Conservation (phyloP, 2,888 invertebrate species). For the Sthenelais limicola region DNA sequence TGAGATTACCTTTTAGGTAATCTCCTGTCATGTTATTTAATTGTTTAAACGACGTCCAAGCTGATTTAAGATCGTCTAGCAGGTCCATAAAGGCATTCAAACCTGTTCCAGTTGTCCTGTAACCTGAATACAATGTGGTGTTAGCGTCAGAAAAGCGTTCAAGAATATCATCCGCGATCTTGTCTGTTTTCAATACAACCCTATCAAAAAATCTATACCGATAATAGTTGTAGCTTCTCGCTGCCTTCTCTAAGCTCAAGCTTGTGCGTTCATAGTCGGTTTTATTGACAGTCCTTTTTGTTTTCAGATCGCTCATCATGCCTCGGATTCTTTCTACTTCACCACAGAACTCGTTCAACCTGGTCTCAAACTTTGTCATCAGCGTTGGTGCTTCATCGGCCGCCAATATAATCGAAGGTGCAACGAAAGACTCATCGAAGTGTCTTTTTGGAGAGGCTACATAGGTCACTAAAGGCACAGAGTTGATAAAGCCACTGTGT, state of each 20-base stretch:
- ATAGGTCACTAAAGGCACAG: not conserved
- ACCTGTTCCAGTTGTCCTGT: not conserved
- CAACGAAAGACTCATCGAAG: conserved; percentile 9
- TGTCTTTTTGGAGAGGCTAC: conserved; percentile 1
- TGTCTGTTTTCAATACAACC: not conserved
- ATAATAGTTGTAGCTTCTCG: conserved; percentile 38
- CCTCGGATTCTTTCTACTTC: not conserved
- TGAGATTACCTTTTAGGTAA: not conserved
- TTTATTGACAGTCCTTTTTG: not conserved
- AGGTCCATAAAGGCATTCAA: not conserved
- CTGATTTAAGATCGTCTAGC: not conserved
- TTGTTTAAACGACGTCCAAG: conserved; percentile 11
- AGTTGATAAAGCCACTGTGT: not conserved
- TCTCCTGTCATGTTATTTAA: not conserved
- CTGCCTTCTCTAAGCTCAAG: conserved; percentile 24
- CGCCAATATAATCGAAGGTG: not conserved
- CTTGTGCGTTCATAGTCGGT: too few relatives aligned
- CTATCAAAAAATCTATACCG: not conserved
- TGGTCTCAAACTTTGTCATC: not conserved
- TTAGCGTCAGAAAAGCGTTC: not conserved
- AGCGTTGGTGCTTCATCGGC: not conserved
- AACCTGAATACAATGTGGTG: not conserved
- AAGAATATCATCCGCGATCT: conserved; percentile 3
- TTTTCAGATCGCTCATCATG: not conserved
- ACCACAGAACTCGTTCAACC: not conserved